Evolutionary conservation across 1,140 invertebrate genomes (phyloP).

Genomic region (Euwallacea similis): DNA sequence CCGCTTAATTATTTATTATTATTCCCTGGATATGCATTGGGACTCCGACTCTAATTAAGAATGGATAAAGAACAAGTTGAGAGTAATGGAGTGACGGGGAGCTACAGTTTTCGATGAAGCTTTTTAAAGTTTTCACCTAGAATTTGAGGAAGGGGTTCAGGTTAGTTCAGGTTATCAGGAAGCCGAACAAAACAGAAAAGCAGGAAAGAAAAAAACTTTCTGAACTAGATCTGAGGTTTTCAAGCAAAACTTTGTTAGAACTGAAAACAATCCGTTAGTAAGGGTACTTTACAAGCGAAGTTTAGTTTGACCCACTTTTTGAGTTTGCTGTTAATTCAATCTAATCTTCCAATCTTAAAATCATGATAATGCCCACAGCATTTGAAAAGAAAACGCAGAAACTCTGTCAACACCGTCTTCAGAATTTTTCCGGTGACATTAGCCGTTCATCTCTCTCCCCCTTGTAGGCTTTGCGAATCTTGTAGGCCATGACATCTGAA

Average conservation of each 20-base stretch:
- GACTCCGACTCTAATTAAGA: slow-evolving; percentile 1
- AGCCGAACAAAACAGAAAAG: no score
- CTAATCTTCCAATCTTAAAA: no score
- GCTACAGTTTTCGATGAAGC: not conserved
- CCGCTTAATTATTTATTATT: not conserved
- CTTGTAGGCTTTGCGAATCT: not conserved
- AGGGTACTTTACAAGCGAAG: no score
- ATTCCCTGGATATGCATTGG: slow-evolving; percentile 1
- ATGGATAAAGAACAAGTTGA: not conserved
- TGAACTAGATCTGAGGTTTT: no score
- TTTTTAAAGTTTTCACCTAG: no score
- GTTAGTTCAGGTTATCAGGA: no score
- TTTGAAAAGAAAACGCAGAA: not conserved
- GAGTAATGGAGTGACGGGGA: not conserved
- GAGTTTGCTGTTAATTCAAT: no score
- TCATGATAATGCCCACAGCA: not conserved
- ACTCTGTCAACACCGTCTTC: not conserved
- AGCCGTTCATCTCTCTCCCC: not conserved
- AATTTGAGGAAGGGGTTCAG: no score
- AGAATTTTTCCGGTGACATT: not conserved
- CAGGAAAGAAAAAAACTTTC: no score
- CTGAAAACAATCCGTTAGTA: no score
- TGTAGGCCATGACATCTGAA: not conserved
- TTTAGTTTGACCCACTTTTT: no score
- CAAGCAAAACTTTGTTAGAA: no score